These are phyloP conservation scores for Melospiza georgiana DNA, from an alignment of 2,113 vertebrate genomes.

Conservation along the genomic window DNA sequence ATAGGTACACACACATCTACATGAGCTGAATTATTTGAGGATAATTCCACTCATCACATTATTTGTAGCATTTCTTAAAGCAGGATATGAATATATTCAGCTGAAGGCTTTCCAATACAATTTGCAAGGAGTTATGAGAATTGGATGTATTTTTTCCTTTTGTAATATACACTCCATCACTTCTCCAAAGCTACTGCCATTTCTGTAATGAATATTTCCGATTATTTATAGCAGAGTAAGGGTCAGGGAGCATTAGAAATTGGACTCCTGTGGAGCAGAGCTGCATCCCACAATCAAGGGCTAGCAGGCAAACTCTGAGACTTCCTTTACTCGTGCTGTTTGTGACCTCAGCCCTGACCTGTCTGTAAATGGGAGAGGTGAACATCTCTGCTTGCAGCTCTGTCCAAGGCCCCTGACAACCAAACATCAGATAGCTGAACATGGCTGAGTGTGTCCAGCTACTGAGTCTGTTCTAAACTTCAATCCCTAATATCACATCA, in stretches of 20 bases:
- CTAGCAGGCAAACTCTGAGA: not conserved
- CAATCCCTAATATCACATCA: not conserved
- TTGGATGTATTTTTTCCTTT: slow-evolving; percentile 42
- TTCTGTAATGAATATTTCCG: slow-evolving; percentile 67
- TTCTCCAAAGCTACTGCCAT: slow-evolving; percentile 39
- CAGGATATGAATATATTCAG: slow-evolving; percentile 27
- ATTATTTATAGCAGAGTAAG: slow-evolving; percentile 50
- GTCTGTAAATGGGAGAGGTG: not conserved
- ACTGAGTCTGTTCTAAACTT: not conserved
- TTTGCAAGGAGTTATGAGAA: slow-evolving; percentile 59
- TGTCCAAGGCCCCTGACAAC: not conserved
- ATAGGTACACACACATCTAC: not conserved
- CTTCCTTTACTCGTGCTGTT: slow-evolving; percentile 15
- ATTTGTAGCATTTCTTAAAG: slow-evolving; percentile 32
- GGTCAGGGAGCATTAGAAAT: slow-evolving; percentile 54
- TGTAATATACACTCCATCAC: slow-evolving; percentile 27
- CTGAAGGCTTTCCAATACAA: slow-evolving; percentile 46
- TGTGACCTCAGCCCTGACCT: slow-evolving; percentile 34
- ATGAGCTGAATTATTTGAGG: slow-evolving; percentile 27
- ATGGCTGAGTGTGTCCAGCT: not conserved
- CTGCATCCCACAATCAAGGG: not conserved
- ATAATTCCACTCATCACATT: slow-evolving; percentile 32
- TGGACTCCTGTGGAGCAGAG: not conserved
- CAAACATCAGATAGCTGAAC: not conserved
- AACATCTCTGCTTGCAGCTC: slow-evolving; percentile 29